A percentile compares a stretch with the other conserved stretches of the same genome.
phyloP scores from a whole-genome alignment of 2,888 invertebrate species.

The Tolmerus cingulatus region DNA sequence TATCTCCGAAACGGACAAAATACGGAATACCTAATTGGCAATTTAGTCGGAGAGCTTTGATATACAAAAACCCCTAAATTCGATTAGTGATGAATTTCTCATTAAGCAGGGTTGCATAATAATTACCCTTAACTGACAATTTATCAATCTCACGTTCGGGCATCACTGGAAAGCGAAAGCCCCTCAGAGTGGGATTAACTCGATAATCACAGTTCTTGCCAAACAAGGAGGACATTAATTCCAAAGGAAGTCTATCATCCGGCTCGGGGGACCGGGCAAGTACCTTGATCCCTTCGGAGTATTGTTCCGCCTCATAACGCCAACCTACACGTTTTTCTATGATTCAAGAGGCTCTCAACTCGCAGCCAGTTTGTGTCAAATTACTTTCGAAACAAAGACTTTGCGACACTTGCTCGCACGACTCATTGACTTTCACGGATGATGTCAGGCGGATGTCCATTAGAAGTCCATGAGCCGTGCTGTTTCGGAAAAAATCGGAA shows the following conservation, averaged over 20 bases:
- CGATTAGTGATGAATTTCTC: conserved; percentile 35
- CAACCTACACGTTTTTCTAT: conserved; percentile 6
- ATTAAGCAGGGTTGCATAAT: conserved; percentile 6
- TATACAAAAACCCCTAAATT: conserved; percentile 21
- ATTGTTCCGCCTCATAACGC: conserved; percentile 16
- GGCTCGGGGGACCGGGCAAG: background rate
- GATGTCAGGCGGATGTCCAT: conserved; percentile 24
- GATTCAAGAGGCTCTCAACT: conserved; percentile 15
- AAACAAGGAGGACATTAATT: background rate
- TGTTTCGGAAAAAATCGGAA: background rate
- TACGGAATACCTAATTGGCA: background rate
- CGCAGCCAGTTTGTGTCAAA: background rate
- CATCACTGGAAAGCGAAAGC: background rate
- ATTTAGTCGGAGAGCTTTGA: background rate
- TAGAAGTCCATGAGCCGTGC: conserved; percentile 23
- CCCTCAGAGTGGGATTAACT: background rate
- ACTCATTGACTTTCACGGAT: conserved; percentile 31
- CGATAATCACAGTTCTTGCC: background rate
- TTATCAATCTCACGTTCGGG: conserved; percentile 3
- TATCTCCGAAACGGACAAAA: background rate
- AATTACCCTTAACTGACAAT: conserved; percentile 18
- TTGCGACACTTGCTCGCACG: conserved; percentile 10
- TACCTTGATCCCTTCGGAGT: background rate
- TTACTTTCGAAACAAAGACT: conserved; percentile 18
- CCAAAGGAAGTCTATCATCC: background rate